A percentile compares a stretch with the other conserved stretches of the same genome.
Evolutionary conservation across 2,797 vertebrate genomes (phyloP).

Genomic region (Clarias platycephalus): DNA sequence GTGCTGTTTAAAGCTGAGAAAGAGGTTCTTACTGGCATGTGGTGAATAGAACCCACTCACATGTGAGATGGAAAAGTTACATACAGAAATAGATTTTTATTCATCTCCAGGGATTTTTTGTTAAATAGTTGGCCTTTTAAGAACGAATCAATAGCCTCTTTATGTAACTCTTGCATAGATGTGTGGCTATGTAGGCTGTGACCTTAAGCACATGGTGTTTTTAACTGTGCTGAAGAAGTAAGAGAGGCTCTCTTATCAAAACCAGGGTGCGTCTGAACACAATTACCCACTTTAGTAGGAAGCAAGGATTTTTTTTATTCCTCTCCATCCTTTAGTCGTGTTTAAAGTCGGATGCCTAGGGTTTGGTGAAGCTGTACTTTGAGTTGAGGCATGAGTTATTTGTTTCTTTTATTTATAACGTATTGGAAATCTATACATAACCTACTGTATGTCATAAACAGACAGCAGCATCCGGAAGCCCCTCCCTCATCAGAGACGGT

Average conservation of each 20-base stretch:
- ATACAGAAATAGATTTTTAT: not conserved
- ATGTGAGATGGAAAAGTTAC: not conserved
- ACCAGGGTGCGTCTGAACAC: not conserved
- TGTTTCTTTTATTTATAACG: constrained; percentile 42
- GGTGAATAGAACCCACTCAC: constrained; percentile 21
- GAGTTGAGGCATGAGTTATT: not conserved
- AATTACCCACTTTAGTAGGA: not conserved
- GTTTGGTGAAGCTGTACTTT: not conserved
- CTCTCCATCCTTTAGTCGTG: not conserved
- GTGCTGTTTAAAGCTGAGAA: constrained; percentile 2
- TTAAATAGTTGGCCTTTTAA: constrained; percentile 8
- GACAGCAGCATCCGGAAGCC: constrained; percentile 55
- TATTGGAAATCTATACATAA: not conserved
- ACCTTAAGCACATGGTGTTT: not conserved
- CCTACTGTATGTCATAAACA: constrained; percentile 20
- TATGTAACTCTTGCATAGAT: constrained; percentile 1
- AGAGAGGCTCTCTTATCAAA: not conserved
- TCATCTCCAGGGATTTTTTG: not conserved
- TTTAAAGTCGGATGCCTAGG: not conserved
- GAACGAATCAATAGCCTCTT: constrained; percentile 15
- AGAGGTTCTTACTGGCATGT: not conserved
- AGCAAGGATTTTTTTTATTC: not conserved
- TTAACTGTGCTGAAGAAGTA: not conserved
- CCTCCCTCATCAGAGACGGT: constrained; percentile 50
- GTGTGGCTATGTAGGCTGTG: not conserved